These are phyloP conservation scores for Pherbina coryleti DNA, from an alignment of 2,888 invertebrate species.

Conservation along the genomic window DNA sequence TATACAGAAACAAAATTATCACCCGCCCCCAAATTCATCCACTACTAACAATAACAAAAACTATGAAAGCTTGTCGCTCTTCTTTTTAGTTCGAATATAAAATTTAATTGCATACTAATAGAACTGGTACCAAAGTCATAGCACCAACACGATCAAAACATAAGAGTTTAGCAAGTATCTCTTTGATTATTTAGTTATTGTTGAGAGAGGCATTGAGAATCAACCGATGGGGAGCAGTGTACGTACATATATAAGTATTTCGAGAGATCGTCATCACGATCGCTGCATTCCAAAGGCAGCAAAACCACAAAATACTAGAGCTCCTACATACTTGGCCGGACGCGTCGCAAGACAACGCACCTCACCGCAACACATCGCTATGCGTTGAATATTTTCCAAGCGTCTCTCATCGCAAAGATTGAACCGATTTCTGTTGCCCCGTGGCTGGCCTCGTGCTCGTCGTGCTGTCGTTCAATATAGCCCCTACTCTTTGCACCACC, in stretches of 20 bases:
- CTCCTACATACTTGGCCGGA: constrained; percentile 27
- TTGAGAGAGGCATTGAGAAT: not conserved
- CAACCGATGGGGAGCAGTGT: not conserved
- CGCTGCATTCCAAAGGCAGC: constrained; percentile 39
- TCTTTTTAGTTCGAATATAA: not conserved
- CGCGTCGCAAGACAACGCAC: too few relatives aligned
- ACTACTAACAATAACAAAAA: constrained; percentile 31
- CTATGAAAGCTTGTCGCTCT: constrained; percentile 19
- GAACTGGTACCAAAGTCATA: not conserved
- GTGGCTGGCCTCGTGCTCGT: constrained; percentile 9
- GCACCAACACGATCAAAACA: constrained; percentile 15
- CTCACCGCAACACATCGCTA: constrained; percentile 10
- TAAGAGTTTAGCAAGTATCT: too few relatives aligned
- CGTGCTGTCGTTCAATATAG: not conserved
- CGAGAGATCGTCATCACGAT: constrained; percentile 9
- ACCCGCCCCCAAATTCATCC: constrained; percentile 33
- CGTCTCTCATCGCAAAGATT: constrained; percentile 3
- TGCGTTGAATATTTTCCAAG: constrained; percentile 39
- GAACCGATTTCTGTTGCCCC: not conserved
- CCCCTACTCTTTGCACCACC: not conserved
- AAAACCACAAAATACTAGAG: constrained; percentile 39
- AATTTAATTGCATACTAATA: constrained; percentile 12
- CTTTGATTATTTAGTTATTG: too few relatives aligned
- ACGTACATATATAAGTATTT: not conserved
- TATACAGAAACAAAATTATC: constrained; percentile 23